Evolutionary conservation across 2,888 invertebrate genomes (phyloP), one percentile per base, ranked within the genome.

Genomic region (Achlya flavicornis): DNA sequence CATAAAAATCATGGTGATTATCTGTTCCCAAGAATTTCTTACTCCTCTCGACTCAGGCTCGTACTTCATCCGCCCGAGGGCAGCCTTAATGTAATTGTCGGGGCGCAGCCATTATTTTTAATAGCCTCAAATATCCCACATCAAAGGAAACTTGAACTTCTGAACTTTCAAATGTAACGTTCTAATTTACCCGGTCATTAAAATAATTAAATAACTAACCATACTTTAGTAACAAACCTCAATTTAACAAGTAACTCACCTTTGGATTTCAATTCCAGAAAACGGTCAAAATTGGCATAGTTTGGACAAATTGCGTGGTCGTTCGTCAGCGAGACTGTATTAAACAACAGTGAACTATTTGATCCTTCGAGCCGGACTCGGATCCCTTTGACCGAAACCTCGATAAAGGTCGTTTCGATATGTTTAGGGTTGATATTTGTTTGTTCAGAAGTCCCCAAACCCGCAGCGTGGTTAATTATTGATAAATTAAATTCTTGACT

Each of bases 261-360:
- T 77, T 60, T 58, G 62, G 62, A 57, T 53, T 57, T 66, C 68
- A 68, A 73, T 75, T 69, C 70, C 64, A 63, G 57, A 59, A 66
- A 66, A 57, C 65, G 65, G 63, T 61, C 73, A 66, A 70, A 69
- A 77, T 75, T 69, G 73, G 67, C 70, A 77, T 73, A 76, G 76
- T 77, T 75, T 61, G 67, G 62, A 61, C 57, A 61, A 46, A 63
- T 53, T 53, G 14, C 16, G 48, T 16, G 53, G 53, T 53, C 46
- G n/a, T 6, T 53, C 53, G 53, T 53, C 66, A 66, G 59, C 57
- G 58, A 68, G 65, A 66, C 63, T 67, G 61, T 75, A 70, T 72
- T 73, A 70, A 67, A 75, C 70, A 73, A 77, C 43, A 53, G 63
- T 19, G 57, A 63, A 57, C 66, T 74, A 78, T 76, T 75, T 66